These are phyloP conservation scores for Apeltes quadracus DNA, from an alignment of 2,113 vertebrate species.

Conservation along the genomic window DNA sequence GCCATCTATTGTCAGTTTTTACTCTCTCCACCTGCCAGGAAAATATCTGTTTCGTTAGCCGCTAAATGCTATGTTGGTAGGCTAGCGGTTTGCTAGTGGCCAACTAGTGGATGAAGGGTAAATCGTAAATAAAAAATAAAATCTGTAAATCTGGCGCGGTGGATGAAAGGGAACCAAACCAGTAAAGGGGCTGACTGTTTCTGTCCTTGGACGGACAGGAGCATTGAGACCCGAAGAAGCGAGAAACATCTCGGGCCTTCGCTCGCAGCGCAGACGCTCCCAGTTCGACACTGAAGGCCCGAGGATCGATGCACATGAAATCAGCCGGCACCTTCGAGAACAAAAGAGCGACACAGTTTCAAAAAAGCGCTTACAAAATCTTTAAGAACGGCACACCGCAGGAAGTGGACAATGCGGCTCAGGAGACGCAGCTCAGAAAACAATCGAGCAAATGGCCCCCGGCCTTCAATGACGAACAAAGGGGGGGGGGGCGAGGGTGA, in stretches of 20 bases:
- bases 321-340: conserved; percentile 38
- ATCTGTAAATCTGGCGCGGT: too few relatives aligned
- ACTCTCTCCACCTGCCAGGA: background rate
- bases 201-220: background rate
- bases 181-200: too few relatives aligned
- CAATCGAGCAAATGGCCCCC: conserved; percentile 68
- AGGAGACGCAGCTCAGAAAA: conserved; percentile 70
- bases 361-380: conserved; percentile 52
- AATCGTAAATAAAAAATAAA: background rate
- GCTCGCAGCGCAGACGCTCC: background rate
- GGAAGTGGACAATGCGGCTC: conserved; percentile 49
- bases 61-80: background rate
- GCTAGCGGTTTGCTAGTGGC: background rate
- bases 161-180: background rate
- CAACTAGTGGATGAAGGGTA: background rate
- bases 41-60: background rate
- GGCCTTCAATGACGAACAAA: conserved; percentile 81
- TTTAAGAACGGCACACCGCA: conserved; percentile 65
- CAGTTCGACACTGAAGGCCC: too few relatives aligned
- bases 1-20: background rate
- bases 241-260: background rate
- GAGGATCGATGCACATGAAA: background rate
- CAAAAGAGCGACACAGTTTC: conserved; percentile 45
- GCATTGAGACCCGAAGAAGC: background rate
- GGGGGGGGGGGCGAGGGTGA: conserved; percentile 77